Conservation (phyloP, 2,888 invertebrate species). For the Carcina quercana region DNA sequence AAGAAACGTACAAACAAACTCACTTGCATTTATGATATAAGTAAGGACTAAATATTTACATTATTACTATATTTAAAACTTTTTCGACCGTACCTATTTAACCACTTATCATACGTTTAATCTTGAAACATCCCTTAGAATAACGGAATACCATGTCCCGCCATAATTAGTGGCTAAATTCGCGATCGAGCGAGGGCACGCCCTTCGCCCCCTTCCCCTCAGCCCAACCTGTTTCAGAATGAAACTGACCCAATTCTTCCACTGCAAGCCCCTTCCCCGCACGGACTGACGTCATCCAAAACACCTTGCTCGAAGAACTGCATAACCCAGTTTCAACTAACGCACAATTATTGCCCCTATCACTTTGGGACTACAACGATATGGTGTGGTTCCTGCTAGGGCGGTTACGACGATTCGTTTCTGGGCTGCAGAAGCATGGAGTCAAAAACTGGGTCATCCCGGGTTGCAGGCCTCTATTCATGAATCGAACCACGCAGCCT, state of each 20-base stretch:
- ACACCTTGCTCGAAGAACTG: slow-evolving; percentile 4
- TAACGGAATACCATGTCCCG: slow-evolving; percentile 10
- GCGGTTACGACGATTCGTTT: slow-evolving; percentile 29
- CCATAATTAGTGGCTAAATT: slow-evolving; percentile 39
- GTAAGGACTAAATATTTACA: too few relatives aligned
- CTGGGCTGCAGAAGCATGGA: slow-evolving; percentile 27
- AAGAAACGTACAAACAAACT: too few relatives aligned
- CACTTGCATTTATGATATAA: too few relatives aligned
- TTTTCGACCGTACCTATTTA: too few relatives aligned
- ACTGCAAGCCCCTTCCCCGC: slow-evolving; percentile 63
- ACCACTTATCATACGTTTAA: too few relatives aligned
- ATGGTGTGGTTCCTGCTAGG: slow-evolving; percentile 14
- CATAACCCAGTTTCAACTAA: slow-evolving; percentile 5
- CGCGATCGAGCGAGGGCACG: slow-evolving; percentile 35
- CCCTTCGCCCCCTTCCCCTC: slow-evolving; percentile 30
- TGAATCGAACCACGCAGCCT: slow-evolving; percentile 66
- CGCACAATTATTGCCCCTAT: background rate
- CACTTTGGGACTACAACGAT: background rate
- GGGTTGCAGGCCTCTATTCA: slow-evolving; percentile 78
- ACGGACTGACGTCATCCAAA: slow-evolving; percentile 72
- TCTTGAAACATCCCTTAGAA: too few relatives aligned
- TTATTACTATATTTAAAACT: too few relatives aligned
- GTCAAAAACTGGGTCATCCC: slow-evolving; percentile 79
- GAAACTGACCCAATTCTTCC: slow-evolving; percentile 77
- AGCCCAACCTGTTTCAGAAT: slow-evolving; percentile 75